Conservation (phyloP, 1,140 invertebrate genomes). For the Drosophila subpulchrella region DNA sequence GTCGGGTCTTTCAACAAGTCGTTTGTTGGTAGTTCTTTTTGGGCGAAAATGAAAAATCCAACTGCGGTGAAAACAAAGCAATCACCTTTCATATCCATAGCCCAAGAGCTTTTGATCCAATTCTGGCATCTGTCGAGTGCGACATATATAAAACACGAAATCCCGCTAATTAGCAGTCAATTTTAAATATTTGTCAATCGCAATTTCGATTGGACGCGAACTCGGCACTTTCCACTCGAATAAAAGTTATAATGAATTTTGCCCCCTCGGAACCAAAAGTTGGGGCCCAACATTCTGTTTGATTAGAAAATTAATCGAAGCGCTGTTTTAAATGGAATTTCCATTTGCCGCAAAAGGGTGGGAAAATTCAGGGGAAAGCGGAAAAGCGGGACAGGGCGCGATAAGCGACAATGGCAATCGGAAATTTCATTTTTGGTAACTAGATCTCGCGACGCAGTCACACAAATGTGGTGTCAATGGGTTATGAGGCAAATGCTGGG, state of each 20-base stretch:
- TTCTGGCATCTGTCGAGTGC: neutral
- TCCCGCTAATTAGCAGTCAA: conserved; percentile 23
- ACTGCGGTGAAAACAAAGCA: conserved; percentile 5
- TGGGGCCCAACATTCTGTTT: conserved; percentile 8
- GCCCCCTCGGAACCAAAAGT: neutral
- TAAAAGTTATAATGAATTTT: conserved; percentile 48
- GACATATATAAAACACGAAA: neutral
- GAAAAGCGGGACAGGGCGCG: conserved; percentile 9
- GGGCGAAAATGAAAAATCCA: neutral
- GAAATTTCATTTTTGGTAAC: conserved; percentile 66
- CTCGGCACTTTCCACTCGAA: conserved; percentile 6
- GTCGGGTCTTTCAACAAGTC: conserved; percentile 52
- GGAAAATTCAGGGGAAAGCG: neutral
- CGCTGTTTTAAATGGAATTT: conserved; percentile 45
- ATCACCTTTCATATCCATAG: conserved; percentile 12
- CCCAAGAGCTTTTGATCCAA: neutral
- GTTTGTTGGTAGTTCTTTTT: conserved; percentile 18
- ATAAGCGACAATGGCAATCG: conserved; percentile 55
- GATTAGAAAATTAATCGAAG: conserved; percentile 45
- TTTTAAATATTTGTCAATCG: conserved; percentile 7
- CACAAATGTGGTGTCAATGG: conserved; percentile 42
- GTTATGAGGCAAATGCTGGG: neutral
- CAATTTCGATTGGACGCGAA: conserved; percentile 1
- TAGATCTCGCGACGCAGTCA: conserved; percentile 26
- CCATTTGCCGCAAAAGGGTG: neutral